phyloP scores from a whole-genome alignment of 2,797 vertebrate species.

The Lutjanus campechanus region DNA sequence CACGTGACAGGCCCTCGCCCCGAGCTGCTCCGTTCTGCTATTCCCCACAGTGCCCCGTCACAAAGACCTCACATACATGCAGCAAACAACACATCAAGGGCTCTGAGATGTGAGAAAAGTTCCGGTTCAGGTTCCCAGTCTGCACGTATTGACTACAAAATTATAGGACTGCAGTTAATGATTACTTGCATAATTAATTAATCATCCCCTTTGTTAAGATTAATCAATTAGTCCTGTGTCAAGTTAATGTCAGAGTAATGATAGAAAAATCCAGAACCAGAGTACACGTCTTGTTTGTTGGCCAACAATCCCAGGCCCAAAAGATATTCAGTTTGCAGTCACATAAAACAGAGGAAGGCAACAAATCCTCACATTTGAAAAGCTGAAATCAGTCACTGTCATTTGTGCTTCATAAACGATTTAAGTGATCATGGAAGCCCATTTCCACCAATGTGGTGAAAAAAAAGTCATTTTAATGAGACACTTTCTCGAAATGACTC shows the following conservation, averaged over 20 bases:
- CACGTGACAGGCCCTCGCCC: slow-evolving; percentile 52
- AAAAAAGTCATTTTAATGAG: too few species aligned
- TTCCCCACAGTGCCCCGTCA: slow-evolving; percentile 53
- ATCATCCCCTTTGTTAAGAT: too few species aligned
- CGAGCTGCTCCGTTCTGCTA: slow-evolving; percentile 1
- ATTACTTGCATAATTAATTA: background rate
- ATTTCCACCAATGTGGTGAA: too few species aligned
- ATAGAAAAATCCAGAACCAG: background rate
- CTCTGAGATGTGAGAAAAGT: background rate
- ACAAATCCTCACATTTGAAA: slow-evolving; percentile 4
- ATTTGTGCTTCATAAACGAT: background rate
- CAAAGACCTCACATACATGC: slow-evolving; percentile 35
- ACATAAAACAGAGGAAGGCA: background rate
- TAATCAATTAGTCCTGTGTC: background rate
- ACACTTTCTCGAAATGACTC: too few species aligned
- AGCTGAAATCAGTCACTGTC: background rate
- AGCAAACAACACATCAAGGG: slow-evolving; percentile 28
- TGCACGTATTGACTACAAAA: background rate
- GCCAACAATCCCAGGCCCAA: background rate
- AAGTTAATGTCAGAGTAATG: background rate
- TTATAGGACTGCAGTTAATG: background rate
- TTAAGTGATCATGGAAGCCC: too few species aligned
- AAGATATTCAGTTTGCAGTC: background rate
- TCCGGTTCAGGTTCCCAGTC: background rate
- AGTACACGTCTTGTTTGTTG: background rate